phyloP scores from a whole-genome alignment of 2,797 vertebrate genomes.

The Sebastiscus tertius region DNA sequence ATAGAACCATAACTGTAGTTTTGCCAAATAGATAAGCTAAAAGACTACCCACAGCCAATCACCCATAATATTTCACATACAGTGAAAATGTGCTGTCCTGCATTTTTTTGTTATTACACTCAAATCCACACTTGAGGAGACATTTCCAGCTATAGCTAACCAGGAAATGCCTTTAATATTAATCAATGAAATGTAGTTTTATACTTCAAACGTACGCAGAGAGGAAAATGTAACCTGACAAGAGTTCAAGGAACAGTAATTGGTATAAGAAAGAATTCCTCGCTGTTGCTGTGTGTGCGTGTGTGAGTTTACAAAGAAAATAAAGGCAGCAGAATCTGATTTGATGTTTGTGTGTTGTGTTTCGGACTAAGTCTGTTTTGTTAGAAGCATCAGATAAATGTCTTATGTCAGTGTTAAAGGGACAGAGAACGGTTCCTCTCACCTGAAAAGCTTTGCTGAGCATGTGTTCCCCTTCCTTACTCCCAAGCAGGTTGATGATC shows the following conservation, averaged over 20 bases:
- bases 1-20: neutral
- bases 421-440: slow-evolving; percentile 34
- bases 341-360: neutral
- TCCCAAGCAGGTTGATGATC: slow-evolving; percentile 95
- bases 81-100: neutral
- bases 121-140: neutral
- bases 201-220: neutral
- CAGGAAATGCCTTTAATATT: neutral
- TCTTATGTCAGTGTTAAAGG: neutral
- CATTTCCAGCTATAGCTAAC: neutral
- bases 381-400: neutral
- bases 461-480: slow-evolving; percentile 99
- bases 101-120: neutral
- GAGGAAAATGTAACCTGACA: neutral
- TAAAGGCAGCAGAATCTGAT: too few species aligned
- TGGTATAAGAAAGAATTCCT: neutral
- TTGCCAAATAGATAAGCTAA: neutral
- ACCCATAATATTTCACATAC: neutral
- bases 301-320: too few species aligned
- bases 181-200: neutral
- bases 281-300: too few species aligned
- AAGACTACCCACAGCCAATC: neutral
- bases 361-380: neutral
- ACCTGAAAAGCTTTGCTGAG: slow-evolving; percentile 99
- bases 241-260: neutral